Evolutionary conservation across 2,888 invertebrate species (phyloP), one percentile per base, ranked within the genome.

Genomic region (Thera britannica): DNA sequence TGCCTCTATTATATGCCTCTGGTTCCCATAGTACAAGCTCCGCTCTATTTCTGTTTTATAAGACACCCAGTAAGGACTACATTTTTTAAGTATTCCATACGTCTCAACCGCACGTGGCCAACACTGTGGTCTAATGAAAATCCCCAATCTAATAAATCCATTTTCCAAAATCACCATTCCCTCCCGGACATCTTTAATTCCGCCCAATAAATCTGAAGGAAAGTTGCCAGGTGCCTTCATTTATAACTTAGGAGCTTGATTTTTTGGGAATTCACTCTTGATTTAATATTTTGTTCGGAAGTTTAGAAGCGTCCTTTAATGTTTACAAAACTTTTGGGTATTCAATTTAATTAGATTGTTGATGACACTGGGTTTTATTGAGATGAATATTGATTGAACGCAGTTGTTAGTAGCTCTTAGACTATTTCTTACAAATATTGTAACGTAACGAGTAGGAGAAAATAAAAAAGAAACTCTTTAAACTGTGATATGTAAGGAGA

Each of bases 171-270:
- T 66, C 41, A 58, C 57, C 52, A 62, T 61, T 69, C 49, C 55
- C 51, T 38, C 46, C 46, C 65, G 68, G 66, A 65, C 72, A 68
- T 68, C 70, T 73, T 68, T 65, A 68, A 71, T 70, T 72, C 67
- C 59, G 55, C 35, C 67, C 74, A 69, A 74, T 74, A 74, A 74
- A 72, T 74, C 71, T 69, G 58, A 65, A 66, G 67, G 48, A 72
- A 71, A 69, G 59, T 66, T 71, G 58, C 23, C 41, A 66, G 68
- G 77, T 83, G 76, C 76, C 85, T 82, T 87, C 85, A 87, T 89
- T 84, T 87, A 83, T 87, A 89, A 88, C 88, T 87, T 88, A 88
- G 87, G 85, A 88, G 84, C 77, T 83, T 74, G 79, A 81, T 82
- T 84, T 81, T 46, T 52, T 34, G 34, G 9, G 52, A 52, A 52